These are phyloP conservation scores for Amiota minor DNA, from an alignment of 2,888 invertebrate species.

Conservation along the genomic window DNA sequence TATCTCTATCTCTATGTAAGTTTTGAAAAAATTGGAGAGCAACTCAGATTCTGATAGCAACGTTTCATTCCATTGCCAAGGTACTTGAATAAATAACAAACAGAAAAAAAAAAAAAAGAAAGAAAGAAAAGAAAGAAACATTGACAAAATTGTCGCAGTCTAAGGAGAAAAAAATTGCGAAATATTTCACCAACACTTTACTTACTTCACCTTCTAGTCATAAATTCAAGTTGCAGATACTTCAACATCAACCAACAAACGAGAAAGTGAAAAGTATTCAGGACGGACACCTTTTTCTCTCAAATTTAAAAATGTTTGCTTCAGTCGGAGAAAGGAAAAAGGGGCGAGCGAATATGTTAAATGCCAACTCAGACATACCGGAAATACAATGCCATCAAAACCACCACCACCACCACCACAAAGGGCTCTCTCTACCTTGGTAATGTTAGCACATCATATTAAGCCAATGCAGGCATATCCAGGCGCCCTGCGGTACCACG, in stretches of 20 bases:
- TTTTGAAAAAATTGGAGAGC: too few species aligned
- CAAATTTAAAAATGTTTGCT: background rate
- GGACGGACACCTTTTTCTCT: background rate
- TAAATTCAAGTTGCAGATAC: too few species aligned
- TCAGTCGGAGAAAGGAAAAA: background rate
- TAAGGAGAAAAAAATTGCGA: background rate
- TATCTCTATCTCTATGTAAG: too few species aligned
- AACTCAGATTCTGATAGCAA: background rate
- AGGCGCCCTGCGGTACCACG: constrained; percentile 17
- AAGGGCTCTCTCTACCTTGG: too few species aligned
- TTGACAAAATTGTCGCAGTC: constrained; percentile 8
- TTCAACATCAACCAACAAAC: background rate
- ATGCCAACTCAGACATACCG: background rate
- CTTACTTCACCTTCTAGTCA: too few species aligned
- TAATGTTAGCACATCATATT: background rate
- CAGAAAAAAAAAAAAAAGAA: too few species aligned
- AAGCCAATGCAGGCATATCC: background rate
- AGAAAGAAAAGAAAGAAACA: too few species aligned
- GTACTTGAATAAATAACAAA: background rate
- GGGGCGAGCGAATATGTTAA: background rate
- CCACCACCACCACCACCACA: too few species aligned
- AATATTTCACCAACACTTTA: background rate
- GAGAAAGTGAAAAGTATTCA: background rate
- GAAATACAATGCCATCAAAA: background rate
- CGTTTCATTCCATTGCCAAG: constrained; percentile 11